Evolutionary conservation across 2,888 invertebrate genomes (phyloP).

Genomic region (Xestia sexstrigata): DNA sequence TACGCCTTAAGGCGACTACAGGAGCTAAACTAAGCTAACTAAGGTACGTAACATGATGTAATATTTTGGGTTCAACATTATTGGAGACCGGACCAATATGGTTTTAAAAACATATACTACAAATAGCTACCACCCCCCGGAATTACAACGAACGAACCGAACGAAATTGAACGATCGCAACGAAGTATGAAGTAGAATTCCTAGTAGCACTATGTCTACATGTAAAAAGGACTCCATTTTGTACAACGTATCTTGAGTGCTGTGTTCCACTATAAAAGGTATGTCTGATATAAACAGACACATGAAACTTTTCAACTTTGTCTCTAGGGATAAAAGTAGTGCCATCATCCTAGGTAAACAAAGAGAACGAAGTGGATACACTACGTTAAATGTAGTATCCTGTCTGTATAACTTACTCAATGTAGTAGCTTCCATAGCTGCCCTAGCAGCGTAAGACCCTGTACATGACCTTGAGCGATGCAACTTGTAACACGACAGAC

Average conservation of each 20-base stretch:
- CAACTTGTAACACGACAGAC: neutral
- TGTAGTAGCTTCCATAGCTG: neutral
- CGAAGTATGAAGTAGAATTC: neutral
- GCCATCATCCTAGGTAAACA: neutral
- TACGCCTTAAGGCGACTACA: too few relatives aligned
- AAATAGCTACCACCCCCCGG: neutral
- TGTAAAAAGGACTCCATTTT: neutral
- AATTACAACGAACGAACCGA: neutral
- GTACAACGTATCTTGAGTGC: conserved; percentile 11
- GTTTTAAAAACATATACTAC: conserved; percentile 3
- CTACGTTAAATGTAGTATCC: neutral
- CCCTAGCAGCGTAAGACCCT: neutral
- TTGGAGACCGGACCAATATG: neutral
- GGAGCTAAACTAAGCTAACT: too few relatives aligned
- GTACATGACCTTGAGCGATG: neutral
- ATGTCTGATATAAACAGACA: conserved; percentile 20
- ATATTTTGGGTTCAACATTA: neutral
- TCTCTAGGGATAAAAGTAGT: conserved; percentile 7
- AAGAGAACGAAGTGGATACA: conserved; percentile 3
- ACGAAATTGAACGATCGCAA: neutral
- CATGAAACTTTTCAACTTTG: conserved; percentile 17
- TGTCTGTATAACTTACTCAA: neutral
- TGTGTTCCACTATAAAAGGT: conserved; percentile 18
- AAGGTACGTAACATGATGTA: neutral
- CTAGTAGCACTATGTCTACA: conserved; percentile 1